Evolutionary conservation across 2,888 invertebrate species (phyloP).

Genomic region (Anorthoa munda): DNA sequence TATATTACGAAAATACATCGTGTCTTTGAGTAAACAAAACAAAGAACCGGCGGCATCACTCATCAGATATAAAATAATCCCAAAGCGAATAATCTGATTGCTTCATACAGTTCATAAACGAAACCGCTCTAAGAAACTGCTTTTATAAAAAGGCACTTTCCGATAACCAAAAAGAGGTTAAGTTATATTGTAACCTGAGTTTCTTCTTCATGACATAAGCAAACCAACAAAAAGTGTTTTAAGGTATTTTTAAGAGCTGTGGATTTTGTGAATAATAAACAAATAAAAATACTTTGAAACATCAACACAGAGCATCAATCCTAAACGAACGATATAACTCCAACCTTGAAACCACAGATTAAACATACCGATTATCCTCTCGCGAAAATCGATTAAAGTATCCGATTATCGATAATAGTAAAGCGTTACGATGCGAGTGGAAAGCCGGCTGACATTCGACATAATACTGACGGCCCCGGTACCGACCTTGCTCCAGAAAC

Average conservation of each 20-base stretch:
- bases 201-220: constrained; percentile 7
- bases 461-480: constrained; percentile 80
- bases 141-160: neutral
- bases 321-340: constrained; percentile 5
- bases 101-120: too few species aligned
- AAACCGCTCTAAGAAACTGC: neutral
- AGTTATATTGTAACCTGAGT: neutral
- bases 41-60: neutral
- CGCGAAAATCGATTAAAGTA: constrained; percentile 46
- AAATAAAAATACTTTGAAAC: neutral
- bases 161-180: neutral
- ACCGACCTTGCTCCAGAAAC: constrained; percentile 88
- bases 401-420: constrained; percentile 72
- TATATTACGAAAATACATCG: neutral
- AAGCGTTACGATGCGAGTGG: constrained; percentile 82
- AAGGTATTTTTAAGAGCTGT: too few species aligned
- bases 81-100: constrained; percentile 1
- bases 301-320: constrained; percentile 5
- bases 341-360: constrained; percentile 40
- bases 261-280: too few species aligned
- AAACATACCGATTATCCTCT: constrained; percentile 33
- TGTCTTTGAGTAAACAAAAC: neutral
- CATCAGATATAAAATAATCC: neutral
- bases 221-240: constrained; percentile 6
- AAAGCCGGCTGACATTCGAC: constrained; percentile 82